Evolutionary conservation across 2,113 vertebrate species (phyloP).

Genomic region (Melanerpes aurifrons): DNA sequence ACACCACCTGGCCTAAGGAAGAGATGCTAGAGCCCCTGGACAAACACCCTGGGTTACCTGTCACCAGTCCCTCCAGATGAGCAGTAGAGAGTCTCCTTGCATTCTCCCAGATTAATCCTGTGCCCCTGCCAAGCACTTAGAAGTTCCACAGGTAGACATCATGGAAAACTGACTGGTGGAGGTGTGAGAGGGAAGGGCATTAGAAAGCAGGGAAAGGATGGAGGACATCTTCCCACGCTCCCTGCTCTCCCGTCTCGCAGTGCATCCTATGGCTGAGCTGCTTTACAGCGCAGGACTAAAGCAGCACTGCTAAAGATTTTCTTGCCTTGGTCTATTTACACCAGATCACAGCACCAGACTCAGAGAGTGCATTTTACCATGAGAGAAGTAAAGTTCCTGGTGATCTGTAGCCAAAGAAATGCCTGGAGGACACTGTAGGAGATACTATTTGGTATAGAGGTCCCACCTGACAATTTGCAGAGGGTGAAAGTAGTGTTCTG

Average conservation of each 20-base stretch:
- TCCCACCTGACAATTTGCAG: neutral
- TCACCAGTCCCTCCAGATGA: neutral
- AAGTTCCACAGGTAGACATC: neutral
- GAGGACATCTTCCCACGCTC: neutral
- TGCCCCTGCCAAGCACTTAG: neutral
- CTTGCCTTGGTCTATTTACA: conserved; percentile 44
- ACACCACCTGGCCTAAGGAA: neutral
- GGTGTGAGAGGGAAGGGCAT: neutral
- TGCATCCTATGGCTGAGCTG: neutral
- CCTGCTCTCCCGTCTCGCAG: conserved; percentile 13
- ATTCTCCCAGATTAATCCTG: neutral
- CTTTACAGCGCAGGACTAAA: conserved; percentile 2
- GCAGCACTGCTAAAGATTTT: neutral
- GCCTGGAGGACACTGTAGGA: neutral
- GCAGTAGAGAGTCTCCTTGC: neutral
- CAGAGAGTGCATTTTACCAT: conserved; percentile 5
- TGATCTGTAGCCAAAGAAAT: conserved; percentile 7
- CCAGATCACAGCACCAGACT: conserved; percentile 33
- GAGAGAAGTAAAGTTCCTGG: neutral
- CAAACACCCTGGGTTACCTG: neutral
- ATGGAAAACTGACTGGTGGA: neutral
- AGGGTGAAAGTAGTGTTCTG: neutral
- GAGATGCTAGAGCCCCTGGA: neutral
- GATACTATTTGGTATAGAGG: neutral
- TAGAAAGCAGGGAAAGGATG: conserved; percentile 14